Evolutionary conservation across 1,140 invertebrate genomes (phyloP), one percentile per base, ranked within the genome.

Genomic region (Saccostrea cuccullata): DNA sequence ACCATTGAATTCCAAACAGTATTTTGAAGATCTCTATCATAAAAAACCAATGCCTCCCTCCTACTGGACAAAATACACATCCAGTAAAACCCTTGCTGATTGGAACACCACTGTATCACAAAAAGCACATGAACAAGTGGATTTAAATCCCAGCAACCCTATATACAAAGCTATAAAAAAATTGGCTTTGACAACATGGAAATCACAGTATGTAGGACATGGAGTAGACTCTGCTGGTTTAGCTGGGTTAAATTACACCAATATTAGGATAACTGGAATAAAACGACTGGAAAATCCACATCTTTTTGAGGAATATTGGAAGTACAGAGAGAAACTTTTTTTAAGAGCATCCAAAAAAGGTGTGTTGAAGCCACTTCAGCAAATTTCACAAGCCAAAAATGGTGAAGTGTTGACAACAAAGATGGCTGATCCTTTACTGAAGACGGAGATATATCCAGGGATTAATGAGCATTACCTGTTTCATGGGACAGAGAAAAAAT

Each of bases 261-360:
- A 60, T 0, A 85, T 91, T 11, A 83, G 90, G 67, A 88, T 92
- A 15, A 88, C 84, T 1, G 88, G 89, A 13, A 87, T 92, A 67
- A 82, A 91, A 83, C 83, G 91, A 23, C 60, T 92, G 23, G 91
- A 92, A 87, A 91, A 91, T 87, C 82, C 88, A 23, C 30, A 87
- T 23, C 67, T 92, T 11, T 92, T 87, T 89, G 64, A 89, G 67
- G 83, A 67, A 26, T 92, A 92, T 86, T 58, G 40, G 12, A 77
- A 90, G 36, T 17, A 67, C 11, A 87, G 91, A 60, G 82, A 55
- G 55, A 56, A 84, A 6, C n/a, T 84, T 20, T 84, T 84, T 36
- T 12, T 55, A 26, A 47, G 20, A 56, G 82, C 82, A 12, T 20
- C 40, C 5, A 20, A 84, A 23, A 55, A 20, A 9, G 82, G 82